Evolutionary conservation across 1,140 invertebrate species (phyloP).

Genomic region (Anastrepha ludens): DNA sequence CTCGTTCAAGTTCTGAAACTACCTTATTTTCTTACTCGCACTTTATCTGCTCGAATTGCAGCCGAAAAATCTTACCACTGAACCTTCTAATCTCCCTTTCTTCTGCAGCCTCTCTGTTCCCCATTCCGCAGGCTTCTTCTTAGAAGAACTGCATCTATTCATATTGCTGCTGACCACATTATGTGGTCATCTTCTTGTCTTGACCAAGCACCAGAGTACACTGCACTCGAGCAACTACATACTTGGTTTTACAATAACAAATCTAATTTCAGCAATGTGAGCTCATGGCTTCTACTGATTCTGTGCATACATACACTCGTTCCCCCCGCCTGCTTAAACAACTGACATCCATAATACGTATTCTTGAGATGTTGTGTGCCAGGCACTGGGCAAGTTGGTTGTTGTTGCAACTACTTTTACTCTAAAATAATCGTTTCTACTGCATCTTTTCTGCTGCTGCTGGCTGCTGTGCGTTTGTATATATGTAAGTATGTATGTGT

Average conservation of each 20-base stretch:
- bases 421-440: constrained; percentile 39
- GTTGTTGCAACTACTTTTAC: constrained; percentile 32
- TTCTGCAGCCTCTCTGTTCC: neutral
- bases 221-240: neutral
- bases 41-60: neutral
- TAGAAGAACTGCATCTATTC: constrained; percentile 12
- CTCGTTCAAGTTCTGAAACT: neutral
- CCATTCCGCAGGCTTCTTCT: neutral
- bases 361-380: constrained; percentile 5
- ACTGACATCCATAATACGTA: neutral
- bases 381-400: neutral
- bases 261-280: neutral
- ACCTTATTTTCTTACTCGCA: neutral
- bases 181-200: constrained; percentile 49
- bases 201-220: neutral
- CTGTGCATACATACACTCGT: neutral
- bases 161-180: constrained; percentile 34
- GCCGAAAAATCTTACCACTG: neutral
- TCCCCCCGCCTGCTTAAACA: neutral
- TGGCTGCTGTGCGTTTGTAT: neutral
- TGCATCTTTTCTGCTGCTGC: constrained; percentile 18
- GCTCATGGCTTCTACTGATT: neutral
- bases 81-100: neutral
- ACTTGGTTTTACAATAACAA: neutral
- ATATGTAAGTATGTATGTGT: neutral